Conservation (phyloP, 64 coral and sea anemone genomes). For the Pachyseris speciosa region DNA sequence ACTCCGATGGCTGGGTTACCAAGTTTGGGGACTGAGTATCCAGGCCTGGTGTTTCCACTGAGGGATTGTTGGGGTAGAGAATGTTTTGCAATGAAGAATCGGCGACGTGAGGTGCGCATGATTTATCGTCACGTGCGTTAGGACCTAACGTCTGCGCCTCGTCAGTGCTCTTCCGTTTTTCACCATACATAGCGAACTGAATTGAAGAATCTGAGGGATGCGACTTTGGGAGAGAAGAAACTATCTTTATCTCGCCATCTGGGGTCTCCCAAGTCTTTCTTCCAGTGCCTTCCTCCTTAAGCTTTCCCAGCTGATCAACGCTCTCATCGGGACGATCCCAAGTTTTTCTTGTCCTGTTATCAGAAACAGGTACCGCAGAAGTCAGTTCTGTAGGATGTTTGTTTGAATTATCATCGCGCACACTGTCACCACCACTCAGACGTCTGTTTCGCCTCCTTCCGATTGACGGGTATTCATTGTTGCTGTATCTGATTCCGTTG, state of each 20-base stretch:
- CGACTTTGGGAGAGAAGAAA: conserved; percentile 56
- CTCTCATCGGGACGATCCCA: conserved; percentile 54
- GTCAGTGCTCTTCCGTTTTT: conserved; percentile 10
- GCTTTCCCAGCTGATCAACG: conserved; percentile 6
- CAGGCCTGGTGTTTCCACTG: neutral
- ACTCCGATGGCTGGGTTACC: neutral
- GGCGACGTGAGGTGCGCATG: conserved; percentile 1
- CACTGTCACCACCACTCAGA: conserved; percentile 22
- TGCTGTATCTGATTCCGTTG: neutral
- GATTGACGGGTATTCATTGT: neutral
- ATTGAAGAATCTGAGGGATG: conserved; percentile 91
- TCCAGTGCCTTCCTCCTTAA: neutral
- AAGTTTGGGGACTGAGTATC: neutral
- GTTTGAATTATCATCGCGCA: neutral
- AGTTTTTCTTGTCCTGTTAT: conserved; percentile 50
- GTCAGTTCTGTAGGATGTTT: neutral
- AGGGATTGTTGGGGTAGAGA: conserved; percentile 43
- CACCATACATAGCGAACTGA: conserved; percentile 75
- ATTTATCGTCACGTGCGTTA: neutral
- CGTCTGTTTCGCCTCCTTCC: neutral
- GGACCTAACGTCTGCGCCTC: neutral
- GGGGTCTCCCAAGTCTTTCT: conserved; percentile 78
- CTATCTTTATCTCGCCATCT: conserved; percentile 47
- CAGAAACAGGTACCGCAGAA: neutral
- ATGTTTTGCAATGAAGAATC: conserved; percentile 76